Percentiles rank a stretch among this genome's conserved stretches.
Evolutionary conservation across 1,140 invertebrate genomes (phyloP).

Genomic region (Drosophila carrolli): DNA sequence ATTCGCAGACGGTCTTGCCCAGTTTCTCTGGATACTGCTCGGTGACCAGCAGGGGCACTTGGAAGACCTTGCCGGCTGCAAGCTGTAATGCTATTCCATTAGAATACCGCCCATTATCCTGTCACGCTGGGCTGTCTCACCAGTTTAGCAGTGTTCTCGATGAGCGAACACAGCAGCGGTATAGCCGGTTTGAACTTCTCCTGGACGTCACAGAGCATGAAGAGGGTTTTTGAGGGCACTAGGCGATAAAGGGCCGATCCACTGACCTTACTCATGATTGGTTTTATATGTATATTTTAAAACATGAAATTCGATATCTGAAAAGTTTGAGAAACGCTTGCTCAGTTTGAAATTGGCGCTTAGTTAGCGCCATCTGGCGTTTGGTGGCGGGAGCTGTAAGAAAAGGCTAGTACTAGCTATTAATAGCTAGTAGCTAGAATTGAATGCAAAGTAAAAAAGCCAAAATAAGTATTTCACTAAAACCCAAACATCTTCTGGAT

Average conservation of each 20-base stretch:
- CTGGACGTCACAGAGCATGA: slow-evolving; percentile 94
- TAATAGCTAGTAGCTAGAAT: too few relatives aligned
- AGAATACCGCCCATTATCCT: slow-evolving; percentile 33
- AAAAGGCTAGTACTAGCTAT: too few relatives aligned
- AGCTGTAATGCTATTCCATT: slow-evolving; percentile 85
- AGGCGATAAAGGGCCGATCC: slow-evolving; percentile 43
- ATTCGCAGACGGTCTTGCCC: slow-evolving; percentile 91
- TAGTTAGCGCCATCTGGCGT: slow-evolving; percentile 1
- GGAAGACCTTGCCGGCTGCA: slow-evolving; percentile 89
- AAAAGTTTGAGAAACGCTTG: background rate
- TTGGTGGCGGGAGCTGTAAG: background rate
- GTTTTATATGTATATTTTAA: background rate
- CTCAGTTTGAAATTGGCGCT: slow-evolving; percentile 15
- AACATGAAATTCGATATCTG: background rate
- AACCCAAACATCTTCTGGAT: too few relatives aligned
- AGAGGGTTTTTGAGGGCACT: slow-evolving; percentile 86
- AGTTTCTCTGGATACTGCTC: slow-evolving; percentile 92
- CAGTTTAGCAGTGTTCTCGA: slow-evolving; percentile 90
- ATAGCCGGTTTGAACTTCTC: slow-evolving; percentile 92
- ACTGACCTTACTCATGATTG: slow-evolving; percentile 10
- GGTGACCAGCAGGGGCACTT: slow-evolving; percentile 93
- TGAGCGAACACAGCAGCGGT: slow-evolving; percentile 88
- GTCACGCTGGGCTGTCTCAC: slow-evolving; percentile 84
- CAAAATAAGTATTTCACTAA: too few relatives aligned
- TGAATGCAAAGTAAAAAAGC: too few relatives aligned